A percentile compares a stretch with the other conserved stretches of the same genome.
Conservation (phyloP, 1,140 invertebrate species). For the Aphelenchoides avenae region DNA sequence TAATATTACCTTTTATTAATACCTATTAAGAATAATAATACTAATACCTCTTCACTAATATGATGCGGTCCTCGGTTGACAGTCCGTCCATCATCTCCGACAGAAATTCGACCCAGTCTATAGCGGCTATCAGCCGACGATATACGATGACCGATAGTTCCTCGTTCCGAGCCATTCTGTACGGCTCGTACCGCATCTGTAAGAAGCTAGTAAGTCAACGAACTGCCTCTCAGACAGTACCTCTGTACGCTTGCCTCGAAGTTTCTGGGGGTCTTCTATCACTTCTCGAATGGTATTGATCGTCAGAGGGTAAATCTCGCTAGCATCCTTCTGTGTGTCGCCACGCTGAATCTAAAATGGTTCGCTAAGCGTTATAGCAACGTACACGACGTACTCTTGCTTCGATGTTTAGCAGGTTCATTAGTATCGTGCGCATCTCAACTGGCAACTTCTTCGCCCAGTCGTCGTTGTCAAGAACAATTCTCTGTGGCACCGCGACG, state of each 20-base stretch:
- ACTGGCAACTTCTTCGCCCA: slow-evolving; percentile 45
- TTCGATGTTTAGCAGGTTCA: slow-evolving; percentile 56
- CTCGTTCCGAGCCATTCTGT: slow-evolving; percentile 56
- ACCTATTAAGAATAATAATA: slow-evolving; percentile 30
- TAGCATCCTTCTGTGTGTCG: slow-evolving; percentile 50
- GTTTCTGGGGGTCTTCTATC: slow-evolving; percentile 46
- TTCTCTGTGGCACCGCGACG: too few relatives aligned
- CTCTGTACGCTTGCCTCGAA: slow-evolving; percentile 52
- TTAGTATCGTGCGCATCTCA: slow-evolving; percentile 56
- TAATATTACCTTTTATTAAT: slow-evolving; percentile 54
- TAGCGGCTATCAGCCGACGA: slow-evolving; percentile 55
- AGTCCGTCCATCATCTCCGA: slow-evolving; percentile 49
- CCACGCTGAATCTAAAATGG: slow-evolving; percentile 45
- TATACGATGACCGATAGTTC: slow-evolving; percentile 55
- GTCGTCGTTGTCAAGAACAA: too few relatives aligned
- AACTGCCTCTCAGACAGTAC: slow-evolving; percentile 22
- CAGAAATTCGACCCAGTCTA: slow-evolving; percentile 55
- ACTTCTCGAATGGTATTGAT: slow-evolving; percentile 51
- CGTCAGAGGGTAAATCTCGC: slow-evolving; percentile 51
- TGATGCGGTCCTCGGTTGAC: slow-evolving; percentile 42
- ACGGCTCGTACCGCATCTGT: slow-evolving; percentile 57
- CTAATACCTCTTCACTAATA: too few relatives aligned
- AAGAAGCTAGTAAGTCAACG: neutral
- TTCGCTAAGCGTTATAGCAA: slow-evolving; percentile 3
- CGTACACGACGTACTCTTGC: slow-evolving; percentile 40